Base-by-base conservation (phyloP, 2,797 vertebrate genomes). In the Crocidura indochinensis region DNA sequence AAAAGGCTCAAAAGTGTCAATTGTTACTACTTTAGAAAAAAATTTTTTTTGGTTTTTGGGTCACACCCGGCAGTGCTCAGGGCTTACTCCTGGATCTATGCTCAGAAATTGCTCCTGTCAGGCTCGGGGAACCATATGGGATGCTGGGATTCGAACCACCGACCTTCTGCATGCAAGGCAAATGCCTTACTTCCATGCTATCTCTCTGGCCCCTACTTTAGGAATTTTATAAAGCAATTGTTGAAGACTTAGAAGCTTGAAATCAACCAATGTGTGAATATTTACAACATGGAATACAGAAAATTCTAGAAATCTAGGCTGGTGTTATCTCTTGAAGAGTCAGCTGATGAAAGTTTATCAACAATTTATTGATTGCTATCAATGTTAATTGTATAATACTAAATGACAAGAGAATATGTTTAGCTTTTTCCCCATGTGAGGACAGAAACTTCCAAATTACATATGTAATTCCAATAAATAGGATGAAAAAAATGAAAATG, bases 271-370 rank as follows among this genome's bases (percentile, higher is more conserved):
- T 65, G 89, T 83, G 64, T 81, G 60, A 87, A 64, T 91, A 81
- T n/a, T 76, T 84, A 93, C 31, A 67, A 62, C 47, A 64, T 49
- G 69, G 44, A 92, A 86, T 82, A 82, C 72, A 85, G 72, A 78
- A 93, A 93, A 85, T 64, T 29, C 47, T 94, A 73, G 67, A 93
- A 88, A 88, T 94, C n/a, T 26, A 76, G 84, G 27, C 38, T 85
- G 19, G 10, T 82, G 79, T 64, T 73, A 79, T 71, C 11, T 20
- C 8, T 77, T 22, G 1, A 46, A 79, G 65, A 60, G 8, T 29
- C 72, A 73, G 24, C 14, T 90, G 77, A 84, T 78, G 71, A 85
- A 80, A 22, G 47, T 31, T 84, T 80, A 85, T 20, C 73, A 76
- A 24, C 56, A 69, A 46, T 88, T 75, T n/a, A n/a, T n/a, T 69